A percentile compares a stretch with the other conserved stretches of the same genome.
These are phyloP conservation scores for Pomacea canaliculata DNA, from an alignment of 2,888 invertebrate species.

Conservation along the genomic window DNA sequence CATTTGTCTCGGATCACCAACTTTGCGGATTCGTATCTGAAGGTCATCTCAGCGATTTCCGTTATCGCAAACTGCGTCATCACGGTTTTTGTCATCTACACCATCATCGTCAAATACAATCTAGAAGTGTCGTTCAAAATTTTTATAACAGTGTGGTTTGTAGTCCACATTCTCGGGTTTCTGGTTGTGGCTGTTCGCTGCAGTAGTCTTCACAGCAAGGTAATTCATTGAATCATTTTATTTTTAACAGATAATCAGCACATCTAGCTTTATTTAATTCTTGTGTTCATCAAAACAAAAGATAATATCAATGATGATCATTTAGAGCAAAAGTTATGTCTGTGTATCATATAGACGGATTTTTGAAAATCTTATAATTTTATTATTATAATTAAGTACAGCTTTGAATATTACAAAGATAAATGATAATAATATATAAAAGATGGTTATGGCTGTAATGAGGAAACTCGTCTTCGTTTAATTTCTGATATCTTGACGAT, in stretches of 20 bases:
- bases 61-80: neutral
- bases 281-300: too few species aligned
- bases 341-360: too few species aligned
- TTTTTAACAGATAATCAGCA: neutral
- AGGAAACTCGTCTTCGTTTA: too few species aligned
- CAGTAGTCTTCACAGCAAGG: neutral
- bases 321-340: too few species aligned
- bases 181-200: neutral
- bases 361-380: too few species aligned
- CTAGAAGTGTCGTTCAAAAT: neutral
- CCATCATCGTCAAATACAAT: neutral
- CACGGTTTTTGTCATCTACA: neutral
- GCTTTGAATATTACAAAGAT: too few species aligned
- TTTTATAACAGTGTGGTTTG: neutral
- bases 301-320: too few species aligned
- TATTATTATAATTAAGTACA: too few species aligned
- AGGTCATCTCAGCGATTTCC: neutral
- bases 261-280: neutral
- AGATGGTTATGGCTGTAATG: too few species aligned
- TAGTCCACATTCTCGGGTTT: neutral
- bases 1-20: neutral
- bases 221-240: neutral
- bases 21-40: neutral
- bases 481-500: too few species aligned
- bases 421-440: too few species aligned